Percentiles rank a stretch among this genome's conserved stretches.
Conservation (phyloP, 2,888 invertebrate species). For the Digitonthophagus gazella region DNA sequence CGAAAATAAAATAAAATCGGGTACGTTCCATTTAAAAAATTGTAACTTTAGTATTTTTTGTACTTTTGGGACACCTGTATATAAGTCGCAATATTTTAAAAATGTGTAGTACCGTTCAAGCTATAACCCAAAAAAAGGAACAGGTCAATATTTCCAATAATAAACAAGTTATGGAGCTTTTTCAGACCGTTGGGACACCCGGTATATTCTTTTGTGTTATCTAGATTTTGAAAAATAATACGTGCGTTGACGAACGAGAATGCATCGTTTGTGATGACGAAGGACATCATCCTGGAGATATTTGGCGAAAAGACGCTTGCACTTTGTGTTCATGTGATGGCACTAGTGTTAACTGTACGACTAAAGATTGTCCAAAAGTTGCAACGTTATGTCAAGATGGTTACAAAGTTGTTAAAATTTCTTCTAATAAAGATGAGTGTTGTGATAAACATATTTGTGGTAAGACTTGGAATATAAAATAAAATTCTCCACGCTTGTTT, state of each 20-base stretch:
- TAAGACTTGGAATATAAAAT: slow-evolving; percentile 42
- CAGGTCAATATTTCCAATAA: too few relatives aligned
- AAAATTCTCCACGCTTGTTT: neutral
- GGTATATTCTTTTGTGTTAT: neutral
- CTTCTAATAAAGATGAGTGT: slow-evolving; percentile 61
- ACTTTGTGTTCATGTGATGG: slow-evolving; percentile 69
- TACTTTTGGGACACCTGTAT: too few relatives aligned
- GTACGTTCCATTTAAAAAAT: too few relatives aligned
- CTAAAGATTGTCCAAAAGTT: slow-evolving; percentile 57
- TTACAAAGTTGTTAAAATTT: slow-evolving; percentile 54
- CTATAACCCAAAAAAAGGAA: too few relatives aligned
- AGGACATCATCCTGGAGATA: slow-evolving; percentile 66
- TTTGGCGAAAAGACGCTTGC: slow-evolving; percentile 70
- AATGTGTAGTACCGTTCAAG: too few relatives aligned
- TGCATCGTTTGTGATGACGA: slow-evolving; percentile 75
- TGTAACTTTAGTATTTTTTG: too few relatives aligned
- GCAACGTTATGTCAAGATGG: slow-evolving; percentile 64
- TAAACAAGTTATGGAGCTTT: too few relatives aligned
- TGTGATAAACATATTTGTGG: slow-evolving; percentile 71
- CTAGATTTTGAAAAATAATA: slow-evolving; percentile 66
- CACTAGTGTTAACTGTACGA: slow-evolving; percentile 63
- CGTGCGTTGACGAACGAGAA: slow-evolving; percentile 66
- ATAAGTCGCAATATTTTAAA: too few relatives aligned
- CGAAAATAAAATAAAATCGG: too few relatives aligned
- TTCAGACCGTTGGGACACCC: too few relatives aligned